Evolutionary conservation across 2,797 vertebrate species (phyloP).

Genomic region (Nasua narica): DNA sequence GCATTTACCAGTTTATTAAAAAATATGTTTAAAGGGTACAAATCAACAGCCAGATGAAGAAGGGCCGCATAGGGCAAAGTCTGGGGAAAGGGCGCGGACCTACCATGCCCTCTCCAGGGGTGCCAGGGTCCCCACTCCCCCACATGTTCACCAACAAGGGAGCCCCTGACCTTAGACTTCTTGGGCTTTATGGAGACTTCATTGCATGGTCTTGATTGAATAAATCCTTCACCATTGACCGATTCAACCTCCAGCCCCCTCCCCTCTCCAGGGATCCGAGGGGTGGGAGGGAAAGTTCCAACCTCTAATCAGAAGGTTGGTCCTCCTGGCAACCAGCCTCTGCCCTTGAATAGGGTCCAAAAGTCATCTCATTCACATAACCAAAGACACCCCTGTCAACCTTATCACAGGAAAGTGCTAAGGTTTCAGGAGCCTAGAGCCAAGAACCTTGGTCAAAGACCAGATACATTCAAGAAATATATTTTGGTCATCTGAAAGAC

Average conservation of each 20-base stretch:
- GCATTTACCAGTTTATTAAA: not conserved
- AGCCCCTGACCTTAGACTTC: not conserved
- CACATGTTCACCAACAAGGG: not conserved
- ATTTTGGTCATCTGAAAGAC: not conserved
- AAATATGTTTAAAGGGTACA: not conserved
- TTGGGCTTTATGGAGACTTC: not conserved
- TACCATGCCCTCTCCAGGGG: not conserved
- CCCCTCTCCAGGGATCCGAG: not conserved
- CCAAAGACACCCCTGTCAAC: not conserved
- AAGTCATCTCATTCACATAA: not conserved
- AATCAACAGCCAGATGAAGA: not conserved
- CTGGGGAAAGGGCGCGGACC: not conserved
- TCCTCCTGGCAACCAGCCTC: not conserved
- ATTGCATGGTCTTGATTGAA: not conserved
- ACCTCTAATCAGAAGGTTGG: not conserved
- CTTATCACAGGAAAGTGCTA: not conserved
- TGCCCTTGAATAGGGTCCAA: not conserved
- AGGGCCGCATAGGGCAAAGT: not conserved
- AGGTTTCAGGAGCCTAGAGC: not conserved
- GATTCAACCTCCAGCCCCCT: not conserved
- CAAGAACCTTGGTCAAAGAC: not conserved
- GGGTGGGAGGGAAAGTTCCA: not conserved
- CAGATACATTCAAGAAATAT: not conserved
- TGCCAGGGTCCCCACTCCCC: not conserved
- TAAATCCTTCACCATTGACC: not conserved